Percentiles rank a stretch among this genome's conserved stretches.
phyloP scores from a whole-genome alignment of 2,888 invertebrate genomes.

The Isoperla grammatica region DNA sequence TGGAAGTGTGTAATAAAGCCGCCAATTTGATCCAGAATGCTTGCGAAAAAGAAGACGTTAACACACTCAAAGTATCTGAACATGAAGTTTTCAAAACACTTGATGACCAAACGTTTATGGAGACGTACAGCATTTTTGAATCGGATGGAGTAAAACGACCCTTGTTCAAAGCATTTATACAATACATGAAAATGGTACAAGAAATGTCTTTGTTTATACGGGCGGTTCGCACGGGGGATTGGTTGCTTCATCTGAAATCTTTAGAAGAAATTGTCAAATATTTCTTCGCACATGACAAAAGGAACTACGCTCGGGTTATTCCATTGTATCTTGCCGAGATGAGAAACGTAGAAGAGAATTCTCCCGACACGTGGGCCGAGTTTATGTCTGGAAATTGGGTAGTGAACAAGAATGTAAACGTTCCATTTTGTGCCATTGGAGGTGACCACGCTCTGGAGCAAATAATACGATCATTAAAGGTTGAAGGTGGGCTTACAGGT shows the following conservation, averaged over 20 bases:
- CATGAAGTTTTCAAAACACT: background rate
- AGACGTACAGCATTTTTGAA: background rate
- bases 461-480: background rate
- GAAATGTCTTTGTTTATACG: background rate
- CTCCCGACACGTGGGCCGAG: background rate
- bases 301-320: conserved; percentile 16
- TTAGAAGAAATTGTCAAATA: conserved; percentile 3
- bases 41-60: too few species aligned
- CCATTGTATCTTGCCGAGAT: conserved; percentile 11
- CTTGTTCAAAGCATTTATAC: conserved; percentile 2
- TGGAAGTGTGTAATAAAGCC: background rate
- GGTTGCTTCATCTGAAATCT: conserved; percentile 14
- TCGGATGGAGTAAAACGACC: background rate
- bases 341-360: background rate
- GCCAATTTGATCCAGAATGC: too few species aligned
- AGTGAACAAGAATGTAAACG: conserved; percentile 12
- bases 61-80: background rate
- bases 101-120: background rate
- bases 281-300: conserved; percentile 15
- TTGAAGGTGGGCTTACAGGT: background rate
- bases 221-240: conserved; percentile 1
- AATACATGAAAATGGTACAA: conserved; percentile 11
- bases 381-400: conserved; percentile 13
- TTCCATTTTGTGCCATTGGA: too few species aligned
- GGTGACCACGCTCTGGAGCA: background rate